phyloP scores from a whole-genome alignment of 2,797 vertebrate species.

The Squalus acanthias region DNA sequence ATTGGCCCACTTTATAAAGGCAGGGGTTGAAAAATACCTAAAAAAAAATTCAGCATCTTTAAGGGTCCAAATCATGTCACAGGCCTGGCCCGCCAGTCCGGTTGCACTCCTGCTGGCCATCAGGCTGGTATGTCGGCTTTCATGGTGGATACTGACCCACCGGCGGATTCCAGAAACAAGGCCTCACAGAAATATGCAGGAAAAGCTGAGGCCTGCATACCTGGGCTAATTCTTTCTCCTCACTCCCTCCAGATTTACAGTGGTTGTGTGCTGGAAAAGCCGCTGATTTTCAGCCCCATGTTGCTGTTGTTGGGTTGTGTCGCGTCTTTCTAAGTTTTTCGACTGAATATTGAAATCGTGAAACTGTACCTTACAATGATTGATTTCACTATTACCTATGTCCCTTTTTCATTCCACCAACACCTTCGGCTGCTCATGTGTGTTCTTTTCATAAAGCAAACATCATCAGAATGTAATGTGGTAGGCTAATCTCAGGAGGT shows the following conservation, averaged over 20 bases:
- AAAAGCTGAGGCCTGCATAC: not conserved
- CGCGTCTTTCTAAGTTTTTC: not conserved
- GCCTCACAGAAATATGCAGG: not conserved
- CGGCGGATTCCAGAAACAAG: no score
- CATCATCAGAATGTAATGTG: not conserved
- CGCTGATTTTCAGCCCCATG: not conserved
- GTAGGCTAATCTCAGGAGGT: not conserved
- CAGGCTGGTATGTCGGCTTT: no score
- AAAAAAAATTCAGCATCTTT: no score
- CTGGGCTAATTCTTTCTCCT: not conserved
- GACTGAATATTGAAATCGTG: not conserved
- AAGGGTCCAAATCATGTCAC: no score
- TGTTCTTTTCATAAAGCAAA: not conserved
- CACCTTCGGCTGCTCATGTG: not conserved
- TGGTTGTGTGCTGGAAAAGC: not conserved
- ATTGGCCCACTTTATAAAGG: not conserved
- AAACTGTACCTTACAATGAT: not conserved
- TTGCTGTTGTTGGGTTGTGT: not conserved
- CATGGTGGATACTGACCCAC: no score
- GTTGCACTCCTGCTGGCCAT: no score
- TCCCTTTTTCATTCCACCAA: not conserved
- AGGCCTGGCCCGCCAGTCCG: no score
- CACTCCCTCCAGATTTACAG: not conserved
- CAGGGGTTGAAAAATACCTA: no score
- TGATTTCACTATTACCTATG: not conserved